phyloP scores from a whole-genome alignment of 2,797 vertebrate species.

The Agapornis canus region DNA sequence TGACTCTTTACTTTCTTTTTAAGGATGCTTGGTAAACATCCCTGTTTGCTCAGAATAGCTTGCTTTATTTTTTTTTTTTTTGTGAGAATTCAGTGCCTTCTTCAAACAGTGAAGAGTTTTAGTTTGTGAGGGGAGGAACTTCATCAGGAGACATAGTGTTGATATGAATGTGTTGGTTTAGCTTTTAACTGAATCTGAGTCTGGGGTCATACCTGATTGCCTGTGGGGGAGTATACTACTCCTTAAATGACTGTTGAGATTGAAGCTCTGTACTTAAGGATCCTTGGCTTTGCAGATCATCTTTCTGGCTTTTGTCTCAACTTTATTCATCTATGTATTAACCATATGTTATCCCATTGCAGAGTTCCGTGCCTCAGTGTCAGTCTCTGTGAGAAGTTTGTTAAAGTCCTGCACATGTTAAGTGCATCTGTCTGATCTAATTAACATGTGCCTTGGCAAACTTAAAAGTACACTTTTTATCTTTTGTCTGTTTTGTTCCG shows the following conservation, averaged over 20 bases:
- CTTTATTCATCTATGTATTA: neutral
- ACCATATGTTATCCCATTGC: neutral
- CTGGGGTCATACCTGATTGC: neutral
- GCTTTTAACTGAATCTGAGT: neutral
- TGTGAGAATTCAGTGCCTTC: neutral
- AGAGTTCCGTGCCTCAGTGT: neutral
- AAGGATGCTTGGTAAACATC: neutral
- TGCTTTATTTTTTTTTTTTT: neutral
- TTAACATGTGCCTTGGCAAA: neutral
- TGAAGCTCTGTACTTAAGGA: neutral
- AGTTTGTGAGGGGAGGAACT: neutral
- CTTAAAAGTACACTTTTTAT: neutral
- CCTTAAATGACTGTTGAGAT: neutral
- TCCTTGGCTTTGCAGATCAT: neutral
- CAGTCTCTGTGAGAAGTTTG: neutral
- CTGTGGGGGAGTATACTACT: neutral
- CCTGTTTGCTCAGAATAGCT: neutral
- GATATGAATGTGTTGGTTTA: neutral
- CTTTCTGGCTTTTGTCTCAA: neutral
- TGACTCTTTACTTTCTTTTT: neutral
- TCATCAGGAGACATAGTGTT: neutral
- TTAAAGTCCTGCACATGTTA: neutral
- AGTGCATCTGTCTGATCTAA: neutral
- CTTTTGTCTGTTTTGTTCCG: neutral
- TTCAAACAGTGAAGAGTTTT: neutral